Conservation (phyloP, 2,113 vertebrate species). For the Gadus macrocephalus region DNA sequence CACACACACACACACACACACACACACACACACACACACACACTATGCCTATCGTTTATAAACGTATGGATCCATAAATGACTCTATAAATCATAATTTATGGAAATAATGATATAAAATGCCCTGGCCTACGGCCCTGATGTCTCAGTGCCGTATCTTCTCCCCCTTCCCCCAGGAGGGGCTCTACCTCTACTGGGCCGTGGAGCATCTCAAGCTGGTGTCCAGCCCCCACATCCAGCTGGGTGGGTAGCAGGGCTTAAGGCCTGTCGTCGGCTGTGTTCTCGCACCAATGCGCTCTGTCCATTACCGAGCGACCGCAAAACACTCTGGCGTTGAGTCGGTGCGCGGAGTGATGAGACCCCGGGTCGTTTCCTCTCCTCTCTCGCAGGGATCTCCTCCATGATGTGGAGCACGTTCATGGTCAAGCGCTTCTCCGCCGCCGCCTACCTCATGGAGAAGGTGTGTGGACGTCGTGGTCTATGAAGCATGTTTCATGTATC, state of each 20-base stretch:
- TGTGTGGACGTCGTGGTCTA: constrained; percentile 33
- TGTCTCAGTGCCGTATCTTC: too few species aligned
- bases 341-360: too few species aligned
- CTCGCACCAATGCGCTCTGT: too few species aligned
- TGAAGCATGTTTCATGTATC: neutral
- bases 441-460: constrained; percentile 93
- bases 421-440: constrained; percentile 92
- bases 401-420: constrained; percentile 99
- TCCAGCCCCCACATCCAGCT: constrained; percentile 87
- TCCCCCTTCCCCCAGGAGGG: constrained; percentile 75
- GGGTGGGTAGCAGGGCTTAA: constrained; percentile 67
- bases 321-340: too few species aligned
- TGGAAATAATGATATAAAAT: neutral
- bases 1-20: constrained; percentile 2
- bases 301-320: too few species aligned
- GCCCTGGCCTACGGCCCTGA: neutral
- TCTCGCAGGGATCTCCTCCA: constrained; percentile 81
- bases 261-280: too few species aligned
- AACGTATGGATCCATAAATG: too few species aligned
- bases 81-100: neutral
- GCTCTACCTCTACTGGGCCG: constrained; percentile 76
- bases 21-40: neutral
- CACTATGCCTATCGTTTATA: too few species aligned
- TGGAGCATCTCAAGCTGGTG: constrained; percentile 86
- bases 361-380: neutral